Percentiles rank a stretch among this genome's conserved stretches.
phyloP scores from a whole-genome alignment of 2,797 vertebrate genomes.

The Myotis vivesi region DNA sequence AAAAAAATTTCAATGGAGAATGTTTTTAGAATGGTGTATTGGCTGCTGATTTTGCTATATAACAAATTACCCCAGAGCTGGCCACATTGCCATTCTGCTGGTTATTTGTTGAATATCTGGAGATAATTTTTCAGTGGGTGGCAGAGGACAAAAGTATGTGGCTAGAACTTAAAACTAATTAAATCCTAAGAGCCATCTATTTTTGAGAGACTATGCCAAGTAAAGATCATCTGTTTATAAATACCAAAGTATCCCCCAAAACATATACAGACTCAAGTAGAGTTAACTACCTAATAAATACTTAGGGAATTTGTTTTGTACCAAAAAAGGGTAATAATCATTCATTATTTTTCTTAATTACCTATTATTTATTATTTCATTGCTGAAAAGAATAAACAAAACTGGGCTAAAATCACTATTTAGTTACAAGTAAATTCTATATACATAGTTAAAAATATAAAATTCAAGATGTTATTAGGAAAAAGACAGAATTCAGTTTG shows the following conservation, averaged over 20 bases:
- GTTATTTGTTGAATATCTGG: conserved; percentile 7
- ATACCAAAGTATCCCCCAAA: neutral
- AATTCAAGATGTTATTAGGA: neutral
- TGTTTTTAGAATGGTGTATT: too few species aligned
- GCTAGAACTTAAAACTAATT: neutral
- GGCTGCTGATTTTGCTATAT: too few species aligned
- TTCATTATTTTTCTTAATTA: neutral
- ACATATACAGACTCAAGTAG: neutral
- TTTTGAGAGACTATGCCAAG: conserved; percentile 1
- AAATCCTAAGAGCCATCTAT: neutral
- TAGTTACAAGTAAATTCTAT: neutral
- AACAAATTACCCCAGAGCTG: too few species aligned
- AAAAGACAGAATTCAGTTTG: neutral
- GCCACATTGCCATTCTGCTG: neutral
- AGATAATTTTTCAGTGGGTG: conserved; percentile 41
- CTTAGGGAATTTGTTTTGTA: neutral
- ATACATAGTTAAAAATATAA: neutral
- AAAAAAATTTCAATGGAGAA: too few species aligned
- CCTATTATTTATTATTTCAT: neutral
- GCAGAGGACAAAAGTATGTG: neutral
- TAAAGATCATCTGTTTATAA: neutral
- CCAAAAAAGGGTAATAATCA: neutral
- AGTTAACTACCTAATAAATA: neutral
- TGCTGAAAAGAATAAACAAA: neutral
- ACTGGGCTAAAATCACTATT: neutral